phyloP scores from a whole-genome alignment of 1,140 invertebrate genomes.

The Sesamia nonagrioides region DNA sequence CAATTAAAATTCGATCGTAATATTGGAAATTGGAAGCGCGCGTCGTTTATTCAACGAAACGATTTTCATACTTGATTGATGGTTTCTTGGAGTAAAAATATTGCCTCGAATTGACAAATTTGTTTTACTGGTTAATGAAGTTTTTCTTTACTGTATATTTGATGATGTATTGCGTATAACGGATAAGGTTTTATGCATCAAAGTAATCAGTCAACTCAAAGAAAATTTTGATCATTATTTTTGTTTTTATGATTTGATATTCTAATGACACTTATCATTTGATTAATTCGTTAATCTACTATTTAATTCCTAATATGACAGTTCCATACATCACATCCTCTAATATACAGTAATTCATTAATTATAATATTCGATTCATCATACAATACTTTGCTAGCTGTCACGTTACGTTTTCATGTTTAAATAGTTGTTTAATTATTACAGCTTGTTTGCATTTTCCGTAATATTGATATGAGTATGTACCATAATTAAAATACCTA shows the following conservation, averaged over 20 bases:
- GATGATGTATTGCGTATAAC: no score
- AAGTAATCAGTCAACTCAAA: no score
- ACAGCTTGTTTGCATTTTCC: background rate
- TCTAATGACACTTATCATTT: no score
- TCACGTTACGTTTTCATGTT: background rate
- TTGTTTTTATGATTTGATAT: no score
- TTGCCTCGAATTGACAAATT: conserved; percentile 46
- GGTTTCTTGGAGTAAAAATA: conserved; percentile 50
- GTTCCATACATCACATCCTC: background rate
- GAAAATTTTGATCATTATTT: no score
- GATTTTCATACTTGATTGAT: conserved; percentile 62
- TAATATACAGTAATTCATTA: background rate
- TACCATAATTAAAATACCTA: no score
- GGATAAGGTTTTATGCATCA: no score
- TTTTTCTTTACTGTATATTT: conserved; percentile 17
- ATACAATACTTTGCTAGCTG: background rate
- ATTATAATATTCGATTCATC: background rate
- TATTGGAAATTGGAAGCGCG: conserved; percentile 43
- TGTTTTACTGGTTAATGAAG: conserved; percentile 25
- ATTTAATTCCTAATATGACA: background rate
- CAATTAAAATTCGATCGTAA: conserved; percentile 51
- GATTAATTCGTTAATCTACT: no score
- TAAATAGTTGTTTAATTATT: background rate
- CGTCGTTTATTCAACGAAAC: conserved; percentile 52
- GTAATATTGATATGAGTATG: no score